These are phyloP conservation scores for Liodrosophila aerea DNA, from an alignment of 2,888 invertebrate species.

Conservation along the genomic window DNA sequence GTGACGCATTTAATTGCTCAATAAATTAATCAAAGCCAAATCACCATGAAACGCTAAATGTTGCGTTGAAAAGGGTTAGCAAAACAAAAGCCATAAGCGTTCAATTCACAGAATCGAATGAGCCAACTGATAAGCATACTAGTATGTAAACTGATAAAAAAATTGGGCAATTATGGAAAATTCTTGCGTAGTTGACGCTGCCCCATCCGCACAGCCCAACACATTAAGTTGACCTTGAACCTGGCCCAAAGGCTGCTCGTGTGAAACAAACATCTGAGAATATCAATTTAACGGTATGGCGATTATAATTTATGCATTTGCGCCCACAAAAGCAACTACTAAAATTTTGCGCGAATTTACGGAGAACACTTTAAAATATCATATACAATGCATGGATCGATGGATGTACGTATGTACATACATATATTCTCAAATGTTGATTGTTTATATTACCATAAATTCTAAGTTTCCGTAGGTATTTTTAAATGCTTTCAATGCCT, in stretches of 20 bases:
- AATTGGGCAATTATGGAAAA: slow-evolving; percentile 1
- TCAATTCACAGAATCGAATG: slow-evolving; percentile 11
- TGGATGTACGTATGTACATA: too few species aligned
- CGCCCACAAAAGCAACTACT: slow-evolving; percentile 5
- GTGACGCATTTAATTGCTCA: slow-evolving; percentile 2
- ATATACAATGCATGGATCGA: too few species aligned
- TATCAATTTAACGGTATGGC: slow-evolving; percentile 36
- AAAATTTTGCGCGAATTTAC: too few species aligned
- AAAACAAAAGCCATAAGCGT: slow-evolving; percentile 1
- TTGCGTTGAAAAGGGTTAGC: slow-evolving; percentile 8
- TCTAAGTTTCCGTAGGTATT: slow-evolving; percentile 32
- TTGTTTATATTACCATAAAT: slow-evolving; percentile 38
- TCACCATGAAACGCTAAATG: slow-evolving; percentile 27
- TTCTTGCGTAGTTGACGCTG: not conserved
- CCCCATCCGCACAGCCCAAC: not conserved
- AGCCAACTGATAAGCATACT: slow-evolving; percentile 3
- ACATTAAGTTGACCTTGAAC: slow-evolving; percentile 25
- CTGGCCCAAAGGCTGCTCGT: not conserved
- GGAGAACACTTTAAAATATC: not conserved
- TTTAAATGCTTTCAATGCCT: slow-evolving; percentile 13
- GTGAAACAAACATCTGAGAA: slow-evolving; percentile 11
- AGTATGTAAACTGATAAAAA: not conserved
- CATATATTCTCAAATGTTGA: slow-evolving; percentile 20
- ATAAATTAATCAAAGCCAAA: slow-evolving; percentile 5
- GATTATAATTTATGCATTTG: slow-evolving; percentile 1